Conservation (phyloP, 2,888 invertebrate genomes). For the Maniola hyperantus region DNA sequence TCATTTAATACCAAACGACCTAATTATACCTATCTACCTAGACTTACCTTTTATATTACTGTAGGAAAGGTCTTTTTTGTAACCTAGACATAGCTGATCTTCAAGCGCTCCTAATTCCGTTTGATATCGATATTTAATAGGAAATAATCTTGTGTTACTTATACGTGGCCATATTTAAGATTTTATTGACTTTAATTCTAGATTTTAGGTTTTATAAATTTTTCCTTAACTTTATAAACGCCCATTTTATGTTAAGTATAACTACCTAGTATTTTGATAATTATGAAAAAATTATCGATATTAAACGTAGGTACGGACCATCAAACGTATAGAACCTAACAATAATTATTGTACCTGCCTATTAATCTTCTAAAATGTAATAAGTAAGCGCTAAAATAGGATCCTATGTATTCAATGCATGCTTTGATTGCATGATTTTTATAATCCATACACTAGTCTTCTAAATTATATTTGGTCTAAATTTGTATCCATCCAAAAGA, state of each 20-base stretch:
- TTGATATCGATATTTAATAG: conserved; percentile 11
- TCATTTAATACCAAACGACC: no score
- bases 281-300: background rate
- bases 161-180: conserved; percentile 5
- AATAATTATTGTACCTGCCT: background rate
- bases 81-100: conserved; percentile 26
- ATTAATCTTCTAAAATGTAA: background rate
- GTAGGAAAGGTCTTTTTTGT: conserved; percentile 14
- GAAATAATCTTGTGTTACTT: background rate
- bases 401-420: background rate
- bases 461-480: conserved; percentile 36
- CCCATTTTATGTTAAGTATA: background rate
- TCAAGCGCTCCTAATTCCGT: conserved; percentile 20
- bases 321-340: background rate
- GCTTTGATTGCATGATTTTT: conserved; percentile 13
- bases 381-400: background rate
- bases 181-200: conserved; percentile 1
- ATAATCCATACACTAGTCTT: conserved; percentile 18
- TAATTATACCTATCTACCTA: no score
- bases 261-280: background rate
- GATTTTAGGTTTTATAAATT: background rate
- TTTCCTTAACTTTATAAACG: background rate
- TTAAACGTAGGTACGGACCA: background rate
- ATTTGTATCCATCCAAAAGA: conserved; percentile 38
- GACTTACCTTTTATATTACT: no score